Evolutionary conservation across 2,888 invertebrate species (phyloP), one percentile per base, ranked within the genome.

Genomic region (Callosobruchus maculatus): DNA sequence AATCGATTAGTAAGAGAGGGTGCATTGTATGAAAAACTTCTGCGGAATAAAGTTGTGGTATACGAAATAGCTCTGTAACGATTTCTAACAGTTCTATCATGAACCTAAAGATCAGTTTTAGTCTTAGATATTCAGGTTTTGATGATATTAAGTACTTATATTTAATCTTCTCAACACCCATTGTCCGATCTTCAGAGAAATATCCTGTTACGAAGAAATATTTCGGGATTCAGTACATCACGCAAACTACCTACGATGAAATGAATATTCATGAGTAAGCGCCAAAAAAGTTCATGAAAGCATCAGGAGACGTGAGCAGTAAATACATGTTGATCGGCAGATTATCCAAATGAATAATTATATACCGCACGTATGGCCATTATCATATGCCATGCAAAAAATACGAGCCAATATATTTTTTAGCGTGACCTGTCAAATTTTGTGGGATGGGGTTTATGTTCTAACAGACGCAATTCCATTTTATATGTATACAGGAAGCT

Each of bases 321-420:
- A 49, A 49, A 49, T 49, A 49, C 49, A 49, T 49, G 49, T 49
- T 49, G 13, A 49, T 18, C 13, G 49, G 49, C 49, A 49, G 49
- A 49, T 49, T 49, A 49, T 13, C 49, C 13, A 49, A 49, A 49
- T 49, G 13, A 49, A 49, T 49, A 49, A n/a, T n/a, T n/a, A n/a
- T n/a, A n/a, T n/a, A n/a, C n/a, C n/a, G n/a, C 13, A 49, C 49
- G 49, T 18, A 49, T 13, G 49, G 49, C 9, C 49, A 49, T 49
- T 68, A 68, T 68, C 22, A 68, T 68, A 68, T 22, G 68, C 22
- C 22, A 80, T 80, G 78, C 74, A 81, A 71, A 68, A 66, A 69
- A 68, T 71, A 31, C 31, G 66, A 22, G 71, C 70, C 66, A 74
- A 74, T 49, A 71, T 71, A 69, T 74, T 74, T 71, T 31, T 71